Evolutionary conservation across 2,113 vertebrate species (phyloP).

Genomic region (Peromyscus maniculatus): DNA sequence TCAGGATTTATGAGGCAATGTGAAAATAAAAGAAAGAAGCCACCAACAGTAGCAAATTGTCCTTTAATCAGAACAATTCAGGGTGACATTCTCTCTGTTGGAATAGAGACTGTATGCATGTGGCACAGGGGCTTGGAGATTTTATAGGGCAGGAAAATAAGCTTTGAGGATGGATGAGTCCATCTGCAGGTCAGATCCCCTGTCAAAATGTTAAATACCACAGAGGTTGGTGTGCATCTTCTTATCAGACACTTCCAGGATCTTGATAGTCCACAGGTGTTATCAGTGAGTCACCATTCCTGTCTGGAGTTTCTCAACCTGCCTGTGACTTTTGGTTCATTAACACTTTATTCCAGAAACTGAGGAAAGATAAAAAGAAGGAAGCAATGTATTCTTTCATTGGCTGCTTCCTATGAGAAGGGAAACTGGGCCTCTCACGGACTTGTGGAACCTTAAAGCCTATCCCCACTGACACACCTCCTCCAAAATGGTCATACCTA

Average conservation of each 20-base stretch:
- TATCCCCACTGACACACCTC: not conserved
- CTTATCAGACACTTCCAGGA: not conserved
- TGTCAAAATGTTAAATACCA: not conserved
- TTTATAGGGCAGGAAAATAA: not conserved
- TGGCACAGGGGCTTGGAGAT: not conserved
- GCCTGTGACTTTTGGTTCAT: not conserved
- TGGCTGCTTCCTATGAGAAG: not conserved
- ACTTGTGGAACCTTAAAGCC: not conserved
- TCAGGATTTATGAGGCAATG: not conserved
- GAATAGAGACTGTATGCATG: not conserved
- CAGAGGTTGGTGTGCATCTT: no score
- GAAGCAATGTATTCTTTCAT: not conserved
- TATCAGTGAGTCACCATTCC: not conserved
- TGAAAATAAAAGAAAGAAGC: not conserved
- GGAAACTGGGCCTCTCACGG: not conserved
- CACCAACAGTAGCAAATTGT: not conserved
- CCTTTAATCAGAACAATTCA: not conserved
- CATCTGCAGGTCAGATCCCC: no score
- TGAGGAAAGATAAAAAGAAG: not conserved
- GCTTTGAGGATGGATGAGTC: not conserved
- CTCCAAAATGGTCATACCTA: not conserved
- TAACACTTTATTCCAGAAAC: not conserved
- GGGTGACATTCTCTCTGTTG: not conserved
- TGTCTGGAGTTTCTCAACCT: not conserved
- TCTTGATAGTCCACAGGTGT: not conserved